Base-by-base conservation (phyloP, 2,797 vertebrate genomes). In the Syndactyla subalaris region DNA sequence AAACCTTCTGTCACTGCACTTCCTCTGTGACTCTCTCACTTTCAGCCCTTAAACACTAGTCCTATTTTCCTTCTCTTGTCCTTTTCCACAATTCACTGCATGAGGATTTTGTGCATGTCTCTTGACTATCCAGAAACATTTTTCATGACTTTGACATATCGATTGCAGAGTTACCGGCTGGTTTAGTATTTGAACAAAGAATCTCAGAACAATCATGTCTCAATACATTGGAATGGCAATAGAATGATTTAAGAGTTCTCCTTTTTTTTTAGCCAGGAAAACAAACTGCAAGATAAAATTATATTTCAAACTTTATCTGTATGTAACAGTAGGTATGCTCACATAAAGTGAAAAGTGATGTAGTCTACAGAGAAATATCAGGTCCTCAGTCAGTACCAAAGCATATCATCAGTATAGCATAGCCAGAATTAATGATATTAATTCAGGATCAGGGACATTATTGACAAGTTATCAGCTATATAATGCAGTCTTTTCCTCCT, bases 1-100 rank as follows among this genome's bases (percentile, higher is more conserved):
- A 70, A 65, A 55, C 1, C 24, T 4, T 26, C 10, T n/a, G 5
- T 24, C 41, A 8, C 20, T 2, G 2, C 3, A 2, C 45, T 83
- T 57, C 26, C 20, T 52, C 22, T 34, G 5, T 52, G 26, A 72
- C 10, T 67, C 4, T 48, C 26, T 45, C 23, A 55, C 9, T 75
- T 67, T 68, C 51, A 43, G 8, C 12, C 23, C 19, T 68, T 58
- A 38, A 75, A 59, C 12, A 12, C 9, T 30, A 14, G 5, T 49
- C 3, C 4, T 16, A 3, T 2, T 38, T 71, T 34, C 5, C 16
- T 54, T 72, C 24, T 32, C 7, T 38, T 78, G 2, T 62, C 13
- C 3, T 59, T 73, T 26, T 72, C 27, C 29, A 61, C 24, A 65
- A 6, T 51, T 75, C 58, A 75, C 27, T 63, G 6, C 3, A 4